Conservation (phyloP, 2,888 invertebrate genomes). For the Leptodirus hochenwartii region DNA sequence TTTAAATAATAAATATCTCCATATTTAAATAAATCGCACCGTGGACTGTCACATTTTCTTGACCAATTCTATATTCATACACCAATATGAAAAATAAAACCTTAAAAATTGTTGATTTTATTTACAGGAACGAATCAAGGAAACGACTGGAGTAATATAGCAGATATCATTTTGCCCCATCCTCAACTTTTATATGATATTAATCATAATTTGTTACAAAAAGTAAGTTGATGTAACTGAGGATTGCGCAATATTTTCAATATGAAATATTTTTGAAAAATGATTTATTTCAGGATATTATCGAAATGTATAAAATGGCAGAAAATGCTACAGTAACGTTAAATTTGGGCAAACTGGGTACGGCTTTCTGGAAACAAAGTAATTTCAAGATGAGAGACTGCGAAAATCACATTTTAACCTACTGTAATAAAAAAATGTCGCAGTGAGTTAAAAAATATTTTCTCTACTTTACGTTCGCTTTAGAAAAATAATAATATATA, state of each 20-base stretch:
- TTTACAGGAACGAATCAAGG: constrained; percentile 35
- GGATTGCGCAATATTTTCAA: constrained; percentile 1
- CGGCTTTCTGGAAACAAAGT: constrained; percentile 30
- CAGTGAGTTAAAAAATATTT: constrained; percentile 21
- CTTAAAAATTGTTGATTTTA: constrained; percentile 1
- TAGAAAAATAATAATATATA: too few relatives aligned
- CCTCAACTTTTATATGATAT: constrained; percentile 22
- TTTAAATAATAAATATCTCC: too few relatives aligned
- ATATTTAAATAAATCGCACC: too few relatives aligned
- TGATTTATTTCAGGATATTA: constrained; percentile 26
- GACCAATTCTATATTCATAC: too few relatives aligned
- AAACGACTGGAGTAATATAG: constrained; percentile 38
- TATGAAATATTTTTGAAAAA: constrained; percentile 1
- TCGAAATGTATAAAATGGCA: constrained; percentile 31
- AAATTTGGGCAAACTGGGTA: constrained; percentile 29
- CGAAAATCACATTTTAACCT: constrained; percentile 28
- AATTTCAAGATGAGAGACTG: constrained; percentile 28
- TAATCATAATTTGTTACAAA: constrained; percentile 16
- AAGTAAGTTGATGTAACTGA: constrained; percentile 13
- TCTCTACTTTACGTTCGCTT: constrained; percentile 5
- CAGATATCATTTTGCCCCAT: constrained; percentile 35
- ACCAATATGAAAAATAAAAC: constrained; percentile 3
- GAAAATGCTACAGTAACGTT: constrained; percentile 28
- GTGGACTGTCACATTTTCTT: too few relatives aligned
- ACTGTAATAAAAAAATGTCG: constrained; percentile 29